Conservation (phyloP, 2,113 vertebrate genomes). For the Puntigrus tetrazona region DNA sequence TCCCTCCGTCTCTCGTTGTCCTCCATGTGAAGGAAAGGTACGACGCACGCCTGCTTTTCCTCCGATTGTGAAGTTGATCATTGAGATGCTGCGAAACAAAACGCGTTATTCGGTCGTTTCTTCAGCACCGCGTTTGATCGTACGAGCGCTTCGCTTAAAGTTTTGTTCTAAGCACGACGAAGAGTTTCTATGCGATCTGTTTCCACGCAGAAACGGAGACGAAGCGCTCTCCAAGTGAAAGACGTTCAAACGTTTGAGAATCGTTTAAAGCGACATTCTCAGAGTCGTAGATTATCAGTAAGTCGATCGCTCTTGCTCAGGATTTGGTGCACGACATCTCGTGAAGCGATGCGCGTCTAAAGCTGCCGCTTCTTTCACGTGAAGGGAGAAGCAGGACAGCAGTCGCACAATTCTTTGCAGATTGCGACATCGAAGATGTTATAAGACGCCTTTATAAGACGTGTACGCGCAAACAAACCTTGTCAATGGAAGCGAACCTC, state of each 20-base stretch:
- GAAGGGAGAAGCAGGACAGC: not conserved
- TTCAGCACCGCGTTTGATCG: constrained; percentile 1
- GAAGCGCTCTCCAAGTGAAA: not conserved
- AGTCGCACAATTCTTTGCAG: not conserved
- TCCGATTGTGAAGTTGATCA: no score
- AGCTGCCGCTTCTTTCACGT: not conserved
- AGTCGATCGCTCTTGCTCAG: no score
- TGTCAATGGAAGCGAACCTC: not conserved
- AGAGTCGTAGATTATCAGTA: no score
- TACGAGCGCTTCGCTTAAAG: no score
- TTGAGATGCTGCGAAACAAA: not conserved
- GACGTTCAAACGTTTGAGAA: not conserved
- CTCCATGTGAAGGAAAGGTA: constrained; percentile 50
- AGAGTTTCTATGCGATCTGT: no score
- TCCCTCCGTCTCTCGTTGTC: constrained; percentile 11
- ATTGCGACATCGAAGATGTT: no score
- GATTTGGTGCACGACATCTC: no score
- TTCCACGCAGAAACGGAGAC: no score
- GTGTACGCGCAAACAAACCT: not conserved
- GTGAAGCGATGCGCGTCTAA: not conserved
- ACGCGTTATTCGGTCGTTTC: not conserved
- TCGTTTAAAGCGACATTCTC: not conserved
- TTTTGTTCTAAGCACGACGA: no score
- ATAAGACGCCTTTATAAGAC: not conserved
- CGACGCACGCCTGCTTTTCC: not conserved